Evolutionary conservation across 2,797 vertebrate genomes (phyloP).

Genomic region (Crenichthys baileyi): DNA sequence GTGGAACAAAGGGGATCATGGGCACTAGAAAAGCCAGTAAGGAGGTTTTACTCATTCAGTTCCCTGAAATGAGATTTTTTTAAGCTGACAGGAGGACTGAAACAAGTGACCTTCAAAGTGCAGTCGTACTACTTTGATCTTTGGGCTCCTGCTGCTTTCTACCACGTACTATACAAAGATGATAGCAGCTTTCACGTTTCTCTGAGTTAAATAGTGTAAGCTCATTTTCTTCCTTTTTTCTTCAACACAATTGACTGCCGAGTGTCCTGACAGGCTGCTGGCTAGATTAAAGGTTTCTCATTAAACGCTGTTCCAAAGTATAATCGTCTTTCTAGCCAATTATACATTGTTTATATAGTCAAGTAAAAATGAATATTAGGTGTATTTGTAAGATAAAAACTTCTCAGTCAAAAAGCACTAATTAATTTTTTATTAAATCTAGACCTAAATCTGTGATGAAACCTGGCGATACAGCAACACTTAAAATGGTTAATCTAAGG

Average conservation of each 20-base stretch:
- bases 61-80: slow-evolving; percentile 57
- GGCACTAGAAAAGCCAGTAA: slow-evolving; percentile 59
- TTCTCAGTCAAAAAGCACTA: not conserved
- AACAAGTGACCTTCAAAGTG: slow-evolving; percentile 71
- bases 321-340: not conserved
- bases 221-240: slow-evolving; percentile 44
- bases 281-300: slow-evolving; percentile 38
- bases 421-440: slow-evolving; percentile 12
- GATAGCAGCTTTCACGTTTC: slow-evolving; percentile 41
- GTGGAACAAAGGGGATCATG: slow-evolving; percentile 68
- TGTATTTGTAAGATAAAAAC: not conserved
- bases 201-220: slow-evolving; percentile 49
- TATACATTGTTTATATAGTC: not conserved
- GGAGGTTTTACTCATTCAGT: slow-evolving; percentile 68
- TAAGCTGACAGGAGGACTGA: slow-evolving; percentile 50
- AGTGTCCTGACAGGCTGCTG: slow-evolving; percentile 44
- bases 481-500: not conserved
- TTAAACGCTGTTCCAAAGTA: slow-evolving; percentile 25
- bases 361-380: not conserved
- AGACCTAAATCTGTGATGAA: slow-evolving; percentile 22
- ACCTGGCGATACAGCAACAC: not conserved
- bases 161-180: slow-evolving; percentile 45
- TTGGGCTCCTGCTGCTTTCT: slow-evolving; percentile 40
- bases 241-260: slow-evolving; percentile 29
- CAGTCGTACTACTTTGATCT: slow-evolving; percentile 60